Percentiles rank a stretch among this genome's conserved stretches.
Evolutionary conservation across 2,888 invertebrate species (phyloP).

Genomic region (Ormyrus labotus): DNA sequence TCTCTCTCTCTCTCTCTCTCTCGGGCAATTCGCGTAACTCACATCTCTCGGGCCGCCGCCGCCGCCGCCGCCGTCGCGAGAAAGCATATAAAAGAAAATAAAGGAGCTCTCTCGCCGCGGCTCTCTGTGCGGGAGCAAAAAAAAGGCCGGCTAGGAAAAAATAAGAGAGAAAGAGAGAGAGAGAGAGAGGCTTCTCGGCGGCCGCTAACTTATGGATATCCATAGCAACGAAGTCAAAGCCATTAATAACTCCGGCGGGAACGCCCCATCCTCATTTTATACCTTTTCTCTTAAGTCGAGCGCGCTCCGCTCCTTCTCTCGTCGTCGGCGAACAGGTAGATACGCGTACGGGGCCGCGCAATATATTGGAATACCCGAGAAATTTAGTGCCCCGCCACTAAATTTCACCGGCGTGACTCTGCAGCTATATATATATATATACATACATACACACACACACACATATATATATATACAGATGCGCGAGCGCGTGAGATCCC

Average conservation of each 20-base stretch:
- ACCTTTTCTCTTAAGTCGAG: constrained; percentile 74
- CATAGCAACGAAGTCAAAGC: constrained; percentile 76
- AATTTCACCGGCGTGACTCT: constrained; percentile 62
- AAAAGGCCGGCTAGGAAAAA: too few relatives aligned
- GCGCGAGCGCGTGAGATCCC: too few relatives aligned
- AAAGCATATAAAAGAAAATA: too few relatives aligned
- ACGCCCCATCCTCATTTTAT: constrained; percentile 75
- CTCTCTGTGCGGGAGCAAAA: too few relatives aligned
- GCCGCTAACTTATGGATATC: constrained; percentile 75
- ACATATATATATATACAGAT: too few relatives aligned
- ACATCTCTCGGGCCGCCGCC: too few relatives aligned
- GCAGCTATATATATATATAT: constrained; percentile 43
- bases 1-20: too few relatives aligned
- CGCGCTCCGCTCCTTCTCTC: constrained; percentile 57
- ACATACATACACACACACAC: too few relatives aligned
- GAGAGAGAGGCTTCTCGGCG: constrained; percentile 62
- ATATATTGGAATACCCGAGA: constrained; percentile 75
- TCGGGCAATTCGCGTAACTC: too few relatives aligned
- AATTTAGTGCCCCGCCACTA: constrained; percentile 72
- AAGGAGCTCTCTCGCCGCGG: too few relatives aligned
- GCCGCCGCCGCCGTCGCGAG: too few relatives aligned
- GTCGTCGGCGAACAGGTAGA: constrained; percentile 62
- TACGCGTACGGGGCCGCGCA: constrained; percentile 66
- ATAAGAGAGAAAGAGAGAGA: neutral
- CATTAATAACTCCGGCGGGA: constrained; percentile 75